Evolutionary conservation across 2,113 vertebrate genomes (phyloP), one percentile per base, ranked within the genome.

Genomic region (Uria lomvia): DNA sequence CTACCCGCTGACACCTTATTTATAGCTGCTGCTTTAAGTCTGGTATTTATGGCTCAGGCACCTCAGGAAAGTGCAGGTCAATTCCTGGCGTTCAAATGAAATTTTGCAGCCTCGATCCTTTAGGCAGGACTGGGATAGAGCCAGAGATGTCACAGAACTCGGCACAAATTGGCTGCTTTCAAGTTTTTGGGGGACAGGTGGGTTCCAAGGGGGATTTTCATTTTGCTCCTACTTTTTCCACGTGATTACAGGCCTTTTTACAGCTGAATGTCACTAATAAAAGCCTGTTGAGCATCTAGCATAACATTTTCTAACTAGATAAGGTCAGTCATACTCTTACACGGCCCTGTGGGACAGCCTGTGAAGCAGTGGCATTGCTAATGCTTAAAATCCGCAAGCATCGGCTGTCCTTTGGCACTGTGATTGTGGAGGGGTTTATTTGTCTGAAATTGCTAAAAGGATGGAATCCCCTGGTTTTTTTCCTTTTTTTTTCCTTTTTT

Each of bases 1-100:
- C 78, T 86, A 30, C 90, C 96, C 79, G 75, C 87, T 97, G 96
- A 53, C 92, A 89, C 95, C 60, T 30, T 6, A 70, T 59, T 95
- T 74, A 52, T 86, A 70, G 71, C 83, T 88, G 90, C 94, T 83
- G 63, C 76, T 94, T 75, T 87, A 74, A 70, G 43, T 36, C 74
- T 52, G 40, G 36, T 53, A 22, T 87, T 79, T 80, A 20, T 29
- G 68, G 72, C 45, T 85, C 50, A 5, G 53, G 68, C 92, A 62
- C 53, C 66, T 52, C 66, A 74, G 86, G 55, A 56, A 74, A 40
- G 49, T 74, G 59, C 74, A 47, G 62, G 56, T 70, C 58, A 55
- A 1, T 74, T 75, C 89, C 49, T 77, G 71, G 73, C 73, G 80
- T 70, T 82, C 74, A 74, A 65, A 82, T 66, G 76, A 84, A 95